Percentiles rank a stretch among this genome's conserved stretches.
Conservation (phyloP, 2,113 vertebrate species). For the Phylloscopus trochilus region DNA sequence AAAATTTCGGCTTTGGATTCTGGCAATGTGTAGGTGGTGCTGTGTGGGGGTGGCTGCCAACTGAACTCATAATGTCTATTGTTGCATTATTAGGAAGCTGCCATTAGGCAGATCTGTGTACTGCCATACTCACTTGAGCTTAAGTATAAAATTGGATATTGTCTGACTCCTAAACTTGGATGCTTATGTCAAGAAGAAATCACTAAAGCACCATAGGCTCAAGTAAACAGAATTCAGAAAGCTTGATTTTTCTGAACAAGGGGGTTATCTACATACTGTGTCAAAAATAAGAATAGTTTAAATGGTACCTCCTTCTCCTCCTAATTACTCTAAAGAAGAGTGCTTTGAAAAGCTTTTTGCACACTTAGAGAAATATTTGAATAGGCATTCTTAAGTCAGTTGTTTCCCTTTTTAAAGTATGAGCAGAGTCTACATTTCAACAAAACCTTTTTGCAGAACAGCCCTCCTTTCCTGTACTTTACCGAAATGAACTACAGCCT, state of each 20-base stretch:
- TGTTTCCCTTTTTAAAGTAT: background rate
- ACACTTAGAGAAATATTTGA: background rate
- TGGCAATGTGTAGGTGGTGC: background rate
- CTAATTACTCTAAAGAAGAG: background rate
- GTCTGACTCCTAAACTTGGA: conserved; percentile 15
- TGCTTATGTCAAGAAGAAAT: background rate
- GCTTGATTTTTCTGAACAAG: background rate
- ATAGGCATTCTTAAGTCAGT: background rate
- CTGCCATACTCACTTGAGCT: background rate
- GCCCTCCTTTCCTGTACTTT: background rate
- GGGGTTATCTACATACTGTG: background rate
- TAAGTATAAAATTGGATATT: background rate
- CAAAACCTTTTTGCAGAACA: background rate
- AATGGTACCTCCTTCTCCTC: background rate
- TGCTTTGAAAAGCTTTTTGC: background rate
- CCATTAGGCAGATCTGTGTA: conserved; percentile 1
- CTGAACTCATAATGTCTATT: conserved; percentile 31
- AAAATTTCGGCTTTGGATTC: background rate
- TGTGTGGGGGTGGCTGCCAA: conserved; percentile 1
- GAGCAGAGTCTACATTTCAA: background rate
- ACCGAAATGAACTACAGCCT: background rate
- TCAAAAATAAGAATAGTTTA: conserved; percentile 5
- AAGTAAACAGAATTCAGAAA: background rate
- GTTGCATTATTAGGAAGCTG: conserved; percentile 51
- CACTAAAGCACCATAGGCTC: background rate